phyloP scores from a whole-genome alignment of 2,797 vertebrate species.

The Propithecus perrieri region DNA sequence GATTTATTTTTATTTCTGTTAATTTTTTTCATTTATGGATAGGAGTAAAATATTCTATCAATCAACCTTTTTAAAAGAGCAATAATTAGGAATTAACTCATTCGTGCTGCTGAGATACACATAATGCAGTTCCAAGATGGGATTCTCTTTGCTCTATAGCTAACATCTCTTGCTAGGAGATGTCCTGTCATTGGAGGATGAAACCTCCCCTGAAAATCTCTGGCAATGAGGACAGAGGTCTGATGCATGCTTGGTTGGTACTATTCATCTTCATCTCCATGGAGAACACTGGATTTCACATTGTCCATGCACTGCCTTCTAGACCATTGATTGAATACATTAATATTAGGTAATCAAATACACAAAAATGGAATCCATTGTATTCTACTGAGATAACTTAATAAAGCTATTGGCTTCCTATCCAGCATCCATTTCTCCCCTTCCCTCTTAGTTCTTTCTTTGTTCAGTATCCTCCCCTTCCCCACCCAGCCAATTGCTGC shows the following conservation, averaged over 20 bases:
- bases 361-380: not conserved
- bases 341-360: not conserved
- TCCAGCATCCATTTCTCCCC: not conserved
- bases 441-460: not conserved
- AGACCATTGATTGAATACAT: not conserved
- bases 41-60: not conserved
- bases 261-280: not conserved
- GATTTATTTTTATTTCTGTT: not conserved
- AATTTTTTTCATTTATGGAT: not conserved
- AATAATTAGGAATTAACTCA: not conserved
- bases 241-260: not conserved
- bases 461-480: not conserved
- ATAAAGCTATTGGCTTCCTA: not conserved
- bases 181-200: not conserved
- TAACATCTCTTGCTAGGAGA: not conserved
- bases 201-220: not conserved
- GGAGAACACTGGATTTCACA: not conserved
- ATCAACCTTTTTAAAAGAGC: not conserved
- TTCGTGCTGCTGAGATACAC: not conserved
- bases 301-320: not conserved
- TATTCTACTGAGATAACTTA: not conserved
- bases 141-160: not conserved
- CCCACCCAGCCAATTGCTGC: not conserved
- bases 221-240: not conserved
- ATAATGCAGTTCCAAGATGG: not conserved